Evolutionary conservation across 2,888 invertebrate species (phyloP).

Genomic region (Tenodera sinensis): DNA sequence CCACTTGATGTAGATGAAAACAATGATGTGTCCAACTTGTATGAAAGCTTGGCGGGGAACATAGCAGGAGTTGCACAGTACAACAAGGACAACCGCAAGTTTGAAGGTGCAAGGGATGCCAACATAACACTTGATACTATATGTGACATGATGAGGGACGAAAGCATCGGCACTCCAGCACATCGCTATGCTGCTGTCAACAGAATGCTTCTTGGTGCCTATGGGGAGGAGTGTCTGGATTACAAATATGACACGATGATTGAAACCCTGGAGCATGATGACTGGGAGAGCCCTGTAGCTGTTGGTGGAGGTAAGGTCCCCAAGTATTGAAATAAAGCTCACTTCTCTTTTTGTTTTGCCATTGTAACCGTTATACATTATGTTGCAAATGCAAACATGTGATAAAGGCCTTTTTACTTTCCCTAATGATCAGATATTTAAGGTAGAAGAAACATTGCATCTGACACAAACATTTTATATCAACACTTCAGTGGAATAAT

Average conservation of each 20-base stretch:
- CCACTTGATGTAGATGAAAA: constrained; percentile 61
- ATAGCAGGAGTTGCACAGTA: constrained; percentile 93
- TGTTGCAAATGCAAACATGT: too few relatives aligned
- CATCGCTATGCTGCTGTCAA: constrained; percentile 73
- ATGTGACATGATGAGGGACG: constrained; percentile 70
- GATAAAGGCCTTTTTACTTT: too few relatives aligned
- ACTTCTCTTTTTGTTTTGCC: too few relatives aligned
- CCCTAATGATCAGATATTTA: too few relatives aligned
- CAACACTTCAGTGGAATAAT: too few relatives aligned
- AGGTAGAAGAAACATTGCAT: too few relatives aligned
- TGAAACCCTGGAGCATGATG: constrained; percentile 58
- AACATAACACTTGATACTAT: constrained; percentile 78
- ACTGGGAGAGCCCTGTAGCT: constrained; percentile 61
- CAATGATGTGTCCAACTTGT: constrained; percentile 62
- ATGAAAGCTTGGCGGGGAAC: constrained; percentile 75
- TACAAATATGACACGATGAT: constrained; percentile 78
- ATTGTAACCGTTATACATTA: too few relatives aligned
- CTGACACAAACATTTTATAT: too few relatives aligned
- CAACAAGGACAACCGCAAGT: constrained; percentile 79
- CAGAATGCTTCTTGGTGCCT: constrained; percentile 59
- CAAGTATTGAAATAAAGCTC: too few relatives aligned
- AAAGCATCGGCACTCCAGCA: constrained; percentile 57
- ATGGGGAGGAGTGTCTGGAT: constrained; percentile 73
- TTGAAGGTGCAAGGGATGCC: constrained; percentile 54
- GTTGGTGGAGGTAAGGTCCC: constrained; percentile 56